Evolutionary conservation across 2,888 invertebrate genomes (phyloP).

Genomic region (Arctia plantaginis): DNA sequence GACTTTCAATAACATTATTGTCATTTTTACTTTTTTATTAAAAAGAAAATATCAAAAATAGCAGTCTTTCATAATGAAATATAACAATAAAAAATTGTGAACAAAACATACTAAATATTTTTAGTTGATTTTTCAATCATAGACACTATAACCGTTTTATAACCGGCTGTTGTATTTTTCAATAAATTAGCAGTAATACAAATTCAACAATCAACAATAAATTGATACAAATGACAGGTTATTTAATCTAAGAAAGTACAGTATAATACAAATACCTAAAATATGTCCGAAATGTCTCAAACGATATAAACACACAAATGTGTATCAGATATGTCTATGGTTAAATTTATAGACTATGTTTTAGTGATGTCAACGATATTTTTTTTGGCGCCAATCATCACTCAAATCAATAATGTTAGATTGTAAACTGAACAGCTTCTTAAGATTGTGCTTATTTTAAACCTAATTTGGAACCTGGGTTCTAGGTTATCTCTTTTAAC

Average conservation of each 20-base stretch:
- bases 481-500: background rate
- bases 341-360: background rate
- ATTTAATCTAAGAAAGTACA: constrained; percentile 27
- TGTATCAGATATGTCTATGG: constrained; percentile 8
- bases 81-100: constrained; percentile 33
- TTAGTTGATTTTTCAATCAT: background rate
- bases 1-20: constrained; percentile 27
- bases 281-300: background rate
- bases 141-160: constrained; percentile 19
- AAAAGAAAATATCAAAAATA: constrained; percentile 35
- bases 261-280: constrained; percentile 18
- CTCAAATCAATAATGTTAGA: background rate
- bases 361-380: background rate
- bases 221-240: constrained; percentile 49
- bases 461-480: background rate
- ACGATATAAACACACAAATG: background rate
- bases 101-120: constrained; percentile 12
- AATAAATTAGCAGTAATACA: constrained; percentile 31
- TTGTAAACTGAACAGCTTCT: no score
- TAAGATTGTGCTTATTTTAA: background rate
- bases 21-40: background rate
- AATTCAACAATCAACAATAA: constrained; percentile 46
- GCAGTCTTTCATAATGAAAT: constrained; percentile 39
- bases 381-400: background rate
- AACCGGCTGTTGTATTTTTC: constrained; percentile 27